These are phyloP conservation scores for Lasius platythorax DNA, from an alignment of 2,888 invertebrate genomes.

Conservation along the genomic window DNA sequence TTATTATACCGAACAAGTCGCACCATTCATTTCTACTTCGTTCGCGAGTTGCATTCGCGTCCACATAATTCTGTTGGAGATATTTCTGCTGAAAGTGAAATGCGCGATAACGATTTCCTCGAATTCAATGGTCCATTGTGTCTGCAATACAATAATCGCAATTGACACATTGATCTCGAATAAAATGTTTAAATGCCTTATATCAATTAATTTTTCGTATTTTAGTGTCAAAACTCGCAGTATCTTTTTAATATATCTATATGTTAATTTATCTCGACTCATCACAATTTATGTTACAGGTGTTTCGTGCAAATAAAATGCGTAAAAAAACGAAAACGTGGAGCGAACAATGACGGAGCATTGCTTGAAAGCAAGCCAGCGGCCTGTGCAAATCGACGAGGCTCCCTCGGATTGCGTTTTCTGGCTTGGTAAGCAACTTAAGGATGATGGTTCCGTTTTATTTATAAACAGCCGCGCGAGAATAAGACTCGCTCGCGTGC, in stretches of 20 bases:
- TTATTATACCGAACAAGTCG: background rate
- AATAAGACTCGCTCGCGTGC: conserved; percentile 73
- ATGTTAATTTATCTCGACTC: background rate
- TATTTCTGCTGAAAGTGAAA: conserved; percentile 30
- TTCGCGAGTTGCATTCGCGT: background rate
- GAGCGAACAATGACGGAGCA: conserved; percentile 6
- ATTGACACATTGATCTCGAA: background rate
- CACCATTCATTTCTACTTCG: background rate
- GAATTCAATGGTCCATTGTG: background rate
- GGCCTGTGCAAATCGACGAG: background rate
- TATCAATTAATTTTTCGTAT: no score
- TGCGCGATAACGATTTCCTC: background rate
- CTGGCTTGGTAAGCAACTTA: conserved; percentile 73
- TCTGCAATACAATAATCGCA: background rate
- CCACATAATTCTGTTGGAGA: background rate
- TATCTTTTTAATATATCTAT: background rate
- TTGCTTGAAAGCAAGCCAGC: conserved; percentile 28
- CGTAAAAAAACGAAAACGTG: background rate
- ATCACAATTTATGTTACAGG: background rate
- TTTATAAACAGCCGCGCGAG: conserved; percentile 70
- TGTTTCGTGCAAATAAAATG: background rate
- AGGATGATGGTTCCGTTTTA: conserved; percentile 74
- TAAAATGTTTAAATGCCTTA: background rate
- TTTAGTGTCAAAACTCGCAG: no score
- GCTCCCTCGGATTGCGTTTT: conserved; percentile 64